Base-by-base conservation (phyloP, 2,888 invertebrate species). In the Macrosiphum euphorbiae region DNA sequence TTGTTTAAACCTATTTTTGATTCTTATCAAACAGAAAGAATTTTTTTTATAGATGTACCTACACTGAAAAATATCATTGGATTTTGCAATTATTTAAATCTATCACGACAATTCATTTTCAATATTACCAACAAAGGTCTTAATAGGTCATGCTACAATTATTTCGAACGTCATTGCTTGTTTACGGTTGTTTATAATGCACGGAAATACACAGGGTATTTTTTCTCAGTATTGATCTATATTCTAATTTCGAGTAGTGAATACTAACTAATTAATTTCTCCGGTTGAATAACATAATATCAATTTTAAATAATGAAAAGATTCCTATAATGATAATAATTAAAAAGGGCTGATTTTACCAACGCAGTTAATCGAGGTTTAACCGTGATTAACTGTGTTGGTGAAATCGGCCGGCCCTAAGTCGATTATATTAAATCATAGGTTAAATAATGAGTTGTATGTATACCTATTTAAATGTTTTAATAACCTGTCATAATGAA, bases 11-110 rank as follows among this genome's bases (percentile, higher is more conserved):
- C 24, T 55, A 55, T 24, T 24, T 67, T 67, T 2, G 35, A 0
- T n/a, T n/a, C 5, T 67, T 16, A 67, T 88, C 10, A 41, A 88
- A 67, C 20, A 8, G 10, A 61, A 90, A 47, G 44, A 61, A 28
- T n/a, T 89, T 8, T 47, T 8, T 47, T 90, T 20, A 35, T 26
- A 28, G 3, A n/a, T 44, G 10, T 26, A 67, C 10, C 1, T 85
- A 44, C 26, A 61, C n/a, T 90, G 26, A 41, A 89, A 16, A 90
- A 90, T 67, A 44, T 7, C 13, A 41, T 41, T 58, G 26, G 1
- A 67, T 67, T 90, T 61, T 90, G 61, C 44, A 61, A 90, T 61
- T 90, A 61, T 90, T 61, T 61, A 47, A 90, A 90, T 61, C 44
- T 28, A 90, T 90, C 89, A n/a, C 28, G 58, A 44, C n/a, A n/a